phyloP scores from a whole-genome alignment of 1,140 invertebrate genomes.

The Lithobius niger region DNA sequence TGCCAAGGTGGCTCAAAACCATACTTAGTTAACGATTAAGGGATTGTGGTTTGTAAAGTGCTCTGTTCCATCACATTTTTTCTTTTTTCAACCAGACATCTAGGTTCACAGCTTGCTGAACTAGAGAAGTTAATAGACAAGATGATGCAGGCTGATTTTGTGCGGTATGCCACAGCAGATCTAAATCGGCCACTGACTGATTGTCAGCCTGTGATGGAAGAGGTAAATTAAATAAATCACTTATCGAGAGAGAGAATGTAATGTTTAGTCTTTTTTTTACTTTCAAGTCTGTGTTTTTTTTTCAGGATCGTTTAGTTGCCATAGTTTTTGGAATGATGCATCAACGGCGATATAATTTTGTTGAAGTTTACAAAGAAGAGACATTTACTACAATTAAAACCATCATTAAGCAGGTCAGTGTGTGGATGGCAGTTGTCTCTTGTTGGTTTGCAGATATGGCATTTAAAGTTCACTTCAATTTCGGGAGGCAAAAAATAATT shows the following conservation, averaged over 20 bases:
- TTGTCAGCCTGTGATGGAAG: conserved; percentile 39
- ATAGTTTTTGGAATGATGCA: conserved; percentile 78
- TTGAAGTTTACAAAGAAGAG: conserved; percentile 79
- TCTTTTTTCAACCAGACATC: conserved; percentile 47
- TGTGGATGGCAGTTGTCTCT: not conserved
- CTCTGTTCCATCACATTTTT: too few relatives aligned
- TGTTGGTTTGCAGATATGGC: not conserved
- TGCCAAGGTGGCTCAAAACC: too few relatives aligned
- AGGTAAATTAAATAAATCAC: conserved; percentile 24
- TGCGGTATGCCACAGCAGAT: conserved; percentile 77
- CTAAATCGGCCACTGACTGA: conserved; percentile 67
- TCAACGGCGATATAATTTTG: conserved; percentile 71
- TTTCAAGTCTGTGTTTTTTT: conserved; percentile 19
- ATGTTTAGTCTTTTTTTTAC: too few relatives aligned
- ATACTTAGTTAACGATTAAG: too few relatives aligned
- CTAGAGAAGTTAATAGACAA: conserved; percentile 92
- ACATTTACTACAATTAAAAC: conserved; percentile 75
- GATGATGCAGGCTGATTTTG: conserved; percentile 92
- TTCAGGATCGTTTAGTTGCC: conserved; percentile 69
- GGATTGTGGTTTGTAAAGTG: too few relatives aligned
- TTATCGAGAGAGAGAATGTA: not conserved
- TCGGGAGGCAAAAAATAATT: not conserved
- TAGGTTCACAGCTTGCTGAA: conserved; percentile 90
- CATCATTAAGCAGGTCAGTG: conserved; percentile 66
- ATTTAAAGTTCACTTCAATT: too few relatives aligned